These are phyloP conservation scores for Cromileptes altivelis DNA, from an alignment of 2,113 vertebrate species.

Conservation along the genomic window DNA sequence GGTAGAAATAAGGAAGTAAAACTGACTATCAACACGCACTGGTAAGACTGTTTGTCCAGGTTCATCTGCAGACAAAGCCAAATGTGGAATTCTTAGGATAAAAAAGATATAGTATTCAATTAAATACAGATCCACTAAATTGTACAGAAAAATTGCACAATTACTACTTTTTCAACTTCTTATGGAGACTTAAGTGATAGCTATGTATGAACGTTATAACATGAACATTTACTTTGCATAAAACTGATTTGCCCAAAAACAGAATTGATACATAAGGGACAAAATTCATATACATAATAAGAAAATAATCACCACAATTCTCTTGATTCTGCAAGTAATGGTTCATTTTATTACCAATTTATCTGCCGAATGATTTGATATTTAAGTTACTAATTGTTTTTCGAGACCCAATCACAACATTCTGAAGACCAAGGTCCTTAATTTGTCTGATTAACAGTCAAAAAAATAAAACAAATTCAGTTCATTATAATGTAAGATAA, in stretches of 20 bases:
- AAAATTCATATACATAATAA: neutral
- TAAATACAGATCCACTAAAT: neutral
- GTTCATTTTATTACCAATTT: neutral
- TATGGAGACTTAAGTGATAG: neutral
- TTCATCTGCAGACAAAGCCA: neutral
- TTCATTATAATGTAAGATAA: neutral
- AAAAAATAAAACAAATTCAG: neutral
- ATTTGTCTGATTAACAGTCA: neutral
- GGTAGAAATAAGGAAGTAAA: conserved; percentile 66
- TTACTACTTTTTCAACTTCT: neutral
- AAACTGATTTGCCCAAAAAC: neutral
- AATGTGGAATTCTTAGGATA: neutral
- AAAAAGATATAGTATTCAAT: neutral
- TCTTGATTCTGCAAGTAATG: neutral
- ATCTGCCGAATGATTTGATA: neutral
- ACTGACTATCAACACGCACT: conserved; percentile 25
- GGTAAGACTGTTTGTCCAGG: conserved; percentile 7
- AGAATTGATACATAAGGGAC: neutral
- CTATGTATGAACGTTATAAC: neutral
- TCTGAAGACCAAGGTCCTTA: neutral
- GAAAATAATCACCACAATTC: neutral
- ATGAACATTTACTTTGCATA: neutral
- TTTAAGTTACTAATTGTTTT: neutral
- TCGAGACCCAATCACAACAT: neutral
- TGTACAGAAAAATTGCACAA: neutral